Evolutionary conservation across 2,113 vertebrate genomes (phyloP).

Genomic region (Seriola dumerili): DNA sequence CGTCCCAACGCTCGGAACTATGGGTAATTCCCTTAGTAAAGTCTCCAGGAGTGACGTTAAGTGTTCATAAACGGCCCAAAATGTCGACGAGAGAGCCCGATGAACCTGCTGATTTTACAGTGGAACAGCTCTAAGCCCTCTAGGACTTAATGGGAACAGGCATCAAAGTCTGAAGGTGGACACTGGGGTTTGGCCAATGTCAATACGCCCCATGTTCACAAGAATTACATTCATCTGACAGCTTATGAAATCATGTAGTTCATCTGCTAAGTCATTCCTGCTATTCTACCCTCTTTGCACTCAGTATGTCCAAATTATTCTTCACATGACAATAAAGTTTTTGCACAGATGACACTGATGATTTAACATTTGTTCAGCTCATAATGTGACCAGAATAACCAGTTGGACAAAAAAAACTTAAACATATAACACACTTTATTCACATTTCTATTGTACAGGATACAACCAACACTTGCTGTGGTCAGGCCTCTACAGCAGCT

Average conservation of each 20-base stretch:
- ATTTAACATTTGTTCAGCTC: not conserved
- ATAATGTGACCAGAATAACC: conserved; percentile 4
- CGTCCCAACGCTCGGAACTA: too few relatives aligned
- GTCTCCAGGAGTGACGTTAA: too few relatives aligned
- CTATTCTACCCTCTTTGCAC: not conserved
- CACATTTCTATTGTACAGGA: conserved; percentile 69
- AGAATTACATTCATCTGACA: not conserved
- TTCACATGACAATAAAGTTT: not conserved
- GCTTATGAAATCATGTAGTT: not conserved
- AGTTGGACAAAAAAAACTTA: not conserved
- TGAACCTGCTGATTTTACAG: too few relatives aligned
- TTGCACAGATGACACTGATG: not conserved
- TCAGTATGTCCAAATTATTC: not conserved
- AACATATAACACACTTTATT: conserved; percentile 76
- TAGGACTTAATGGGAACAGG: too few relatives aligned
- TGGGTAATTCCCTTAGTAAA: too few relatives aligned
- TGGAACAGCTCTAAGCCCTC: too few relatives aligned
- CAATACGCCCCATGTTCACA: too few relatives aligned
- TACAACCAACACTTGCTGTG: conserved; percentile 32
- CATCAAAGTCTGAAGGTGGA: too few relatives aligned
- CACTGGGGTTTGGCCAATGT: too few relatives aligned
- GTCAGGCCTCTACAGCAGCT: conserved; percentile 18
- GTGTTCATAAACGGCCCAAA: too few relatives aligned
- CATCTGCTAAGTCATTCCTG: not conserved
- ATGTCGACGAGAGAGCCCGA: too few relatives aligned